Base-by-base conservation (phyloP, 1,140 invertebrate species). In the Neoseiulus cucumeris region DNA sequence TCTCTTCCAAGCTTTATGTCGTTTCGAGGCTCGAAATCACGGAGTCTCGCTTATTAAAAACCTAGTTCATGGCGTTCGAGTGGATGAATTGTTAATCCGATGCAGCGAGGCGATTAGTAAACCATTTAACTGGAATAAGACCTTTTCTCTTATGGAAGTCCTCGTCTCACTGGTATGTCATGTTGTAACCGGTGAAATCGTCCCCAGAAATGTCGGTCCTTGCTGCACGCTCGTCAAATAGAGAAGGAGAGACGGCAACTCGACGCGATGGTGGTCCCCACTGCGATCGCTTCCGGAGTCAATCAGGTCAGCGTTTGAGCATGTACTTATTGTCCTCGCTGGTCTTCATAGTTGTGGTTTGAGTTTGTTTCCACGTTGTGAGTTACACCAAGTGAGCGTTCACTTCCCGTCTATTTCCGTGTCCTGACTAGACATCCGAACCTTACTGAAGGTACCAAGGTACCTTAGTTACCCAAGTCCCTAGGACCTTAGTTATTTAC, bases 211-310 rank as follows among this genome's bases (percentile, higher is more conserved):
- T 59, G 51, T 1, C 51, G 51, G 25, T 25, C 25, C 22, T 29
- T 59, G 25, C 51, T 59, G 33, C 14, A 25, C 25, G 33, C 14
- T n/a, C 51, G 51, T 59, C 33, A 39, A 39, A 9, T 39, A 39
- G 51, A 59, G 22, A 25, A 25, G 12, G 51, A 59, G 33, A 25
- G 51, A 47, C 29, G 45, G 65, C 55, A 67, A 67, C 14, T 44
- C 20, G 28, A 29, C 47, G 33, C 64, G 1, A 29, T 42, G 20
- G 29, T 42, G 18, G 33, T 39, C 9, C 33, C 33, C 14, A 22
- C 64, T 7, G 39, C 66, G 17, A 66, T 39, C 29, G 29, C 29
- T 28, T 64, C 2, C 47, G 64, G 25, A 47, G 64, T 41, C 41
- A 30, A 33, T 47, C 42, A 64, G 59, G 64, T 30, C 51, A 55